phyloP scores from a whole-genome alignment of 1,140 invertebrate genomes.

The Reticulitermes speratus region DNA sequence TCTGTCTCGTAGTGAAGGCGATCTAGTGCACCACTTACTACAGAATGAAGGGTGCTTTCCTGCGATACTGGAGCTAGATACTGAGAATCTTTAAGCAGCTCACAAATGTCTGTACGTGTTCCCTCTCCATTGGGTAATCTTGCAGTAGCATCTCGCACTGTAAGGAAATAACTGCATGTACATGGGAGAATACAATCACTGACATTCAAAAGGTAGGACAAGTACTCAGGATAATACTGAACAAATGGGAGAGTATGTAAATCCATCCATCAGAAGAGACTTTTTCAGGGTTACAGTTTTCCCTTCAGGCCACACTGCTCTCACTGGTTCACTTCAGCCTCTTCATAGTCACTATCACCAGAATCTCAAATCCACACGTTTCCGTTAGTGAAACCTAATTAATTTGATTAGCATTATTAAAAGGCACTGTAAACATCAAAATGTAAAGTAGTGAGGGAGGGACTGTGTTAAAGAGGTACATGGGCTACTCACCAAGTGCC shows the following conservation, averaged over 20 bases:
- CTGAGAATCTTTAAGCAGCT: slow-evolving; percentile 79
- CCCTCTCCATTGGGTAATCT: slow-evolving; percentile 92
- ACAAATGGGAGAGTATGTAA: background rate
- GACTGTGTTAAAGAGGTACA: no score
- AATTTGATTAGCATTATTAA: no score
- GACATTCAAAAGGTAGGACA: background rate
- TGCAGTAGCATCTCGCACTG: slow-evolving; percentile 88
- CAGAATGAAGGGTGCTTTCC: slow-evolving; percentile 66
- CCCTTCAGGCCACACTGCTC: background rate
- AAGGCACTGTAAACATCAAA: no score
- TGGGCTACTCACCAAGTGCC: slow-evolving; percentile 60
- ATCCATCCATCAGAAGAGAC: background rate
- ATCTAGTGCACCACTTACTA: slow-evolving; percentile 86
- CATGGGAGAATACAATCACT: slow-evolving; percentile 21
- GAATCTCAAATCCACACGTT: no score
- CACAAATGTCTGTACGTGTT: slow-evolving; percentile 85
- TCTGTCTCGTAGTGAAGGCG: slow-evolving; percentile 84
- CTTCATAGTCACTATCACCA: background rate
- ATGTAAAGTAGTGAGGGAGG: no score
- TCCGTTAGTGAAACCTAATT: no score
- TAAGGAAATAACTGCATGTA: slow-evolving; percentile 32
- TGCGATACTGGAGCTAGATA: slow-evolving; percentile 67
- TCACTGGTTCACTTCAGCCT: background rate
- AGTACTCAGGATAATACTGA: background rate
- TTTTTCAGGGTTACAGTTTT: background rate